These are phyloP conservation scores for Ericerus pela DNA, from an alignment of 1,140 invertebrate species.

Conservation along the genomic window DNA sequence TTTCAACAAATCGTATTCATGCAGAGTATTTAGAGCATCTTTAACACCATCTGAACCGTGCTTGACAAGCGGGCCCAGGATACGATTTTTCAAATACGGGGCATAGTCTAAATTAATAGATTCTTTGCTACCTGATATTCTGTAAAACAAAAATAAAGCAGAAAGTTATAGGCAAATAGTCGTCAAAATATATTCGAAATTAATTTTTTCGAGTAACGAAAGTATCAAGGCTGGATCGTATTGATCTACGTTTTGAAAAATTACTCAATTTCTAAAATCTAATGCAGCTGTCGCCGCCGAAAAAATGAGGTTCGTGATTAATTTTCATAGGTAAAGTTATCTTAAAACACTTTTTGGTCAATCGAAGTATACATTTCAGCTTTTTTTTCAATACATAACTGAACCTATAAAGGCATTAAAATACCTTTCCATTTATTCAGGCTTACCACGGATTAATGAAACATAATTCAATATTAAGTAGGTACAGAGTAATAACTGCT, in stretches of 20 bases:
- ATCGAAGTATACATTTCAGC: too few relatives aligned
- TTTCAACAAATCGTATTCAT: constrained; percentile 66
- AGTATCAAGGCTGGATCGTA: too few relatives aligned
- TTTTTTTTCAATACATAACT: background rate
- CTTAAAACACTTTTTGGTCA: too few relatives aligned
- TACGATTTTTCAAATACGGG: constrained; percentile 47
- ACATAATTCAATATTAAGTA: background rate
- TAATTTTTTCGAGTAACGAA: background rate
- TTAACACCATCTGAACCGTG: constrained; percentile 54
- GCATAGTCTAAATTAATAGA: constrained; percentile 73
- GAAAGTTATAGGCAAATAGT: too few relatives aligned
- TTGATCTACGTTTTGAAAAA: too few relatives aligned
- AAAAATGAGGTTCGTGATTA: too few relatives aligned
- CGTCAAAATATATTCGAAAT: background rate
- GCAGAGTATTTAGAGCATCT: constrained; percentile 58
- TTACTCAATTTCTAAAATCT: too few relatives aligned
- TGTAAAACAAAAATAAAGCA: constrained; percentile 27
- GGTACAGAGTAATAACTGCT: background rate
- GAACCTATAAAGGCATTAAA: too few relatives aligned
- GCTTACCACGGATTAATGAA: background rate
- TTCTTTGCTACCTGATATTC: constrained; percentile 57
- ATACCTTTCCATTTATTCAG: too few relatives aligned
- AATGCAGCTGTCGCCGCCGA: too few relatives aligned
- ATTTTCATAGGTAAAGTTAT: too few relatives aligned
- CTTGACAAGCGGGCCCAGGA: constrained; percentile 55